Evolutionary conservation across 2,113 vertebrate species (phyloP).

Genomic region (Myrmophylax atrothorax): DNA sequence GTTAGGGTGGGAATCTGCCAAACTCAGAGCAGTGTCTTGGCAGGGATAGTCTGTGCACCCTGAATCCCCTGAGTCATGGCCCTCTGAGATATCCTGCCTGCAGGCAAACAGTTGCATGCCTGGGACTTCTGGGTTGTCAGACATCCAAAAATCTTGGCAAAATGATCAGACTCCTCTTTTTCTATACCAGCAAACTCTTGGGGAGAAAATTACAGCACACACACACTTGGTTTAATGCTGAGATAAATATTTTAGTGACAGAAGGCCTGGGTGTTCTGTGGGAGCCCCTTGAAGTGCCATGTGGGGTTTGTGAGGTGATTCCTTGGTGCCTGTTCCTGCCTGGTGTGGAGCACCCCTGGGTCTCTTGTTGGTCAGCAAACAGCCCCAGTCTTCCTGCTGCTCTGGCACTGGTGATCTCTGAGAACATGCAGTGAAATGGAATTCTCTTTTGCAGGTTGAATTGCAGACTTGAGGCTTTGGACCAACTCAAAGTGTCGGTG

Average conservation of each 20-base stretch:
- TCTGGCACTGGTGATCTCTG: rapidly evolving
- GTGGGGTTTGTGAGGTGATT: neutral
- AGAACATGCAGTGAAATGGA: neutral
- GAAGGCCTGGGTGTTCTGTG: neutral
- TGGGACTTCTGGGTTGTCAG: neutral
- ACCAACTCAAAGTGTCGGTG: neutral
- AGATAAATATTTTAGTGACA: neutral
- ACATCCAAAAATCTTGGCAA: neutral
- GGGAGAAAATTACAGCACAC: neutral
- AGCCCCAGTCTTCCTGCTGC: neutral
- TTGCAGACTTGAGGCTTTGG: neutral
- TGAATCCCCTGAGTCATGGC: neutral
- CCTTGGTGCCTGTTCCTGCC: neutral
- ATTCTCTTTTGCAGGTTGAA: neutral
- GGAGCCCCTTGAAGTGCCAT: neutral
- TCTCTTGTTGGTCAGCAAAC: neutral
- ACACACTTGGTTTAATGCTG: neutral
- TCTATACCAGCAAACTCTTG: neutral
- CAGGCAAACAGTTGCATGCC: neutral
- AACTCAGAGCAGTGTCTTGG: rapidly evolving
- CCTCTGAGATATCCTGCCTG: neutral
- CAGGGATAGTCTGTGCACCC: rapidly evolving
- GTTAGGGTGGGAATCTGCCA: rapidly evolving
- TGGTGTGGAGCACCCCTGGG: neutral
- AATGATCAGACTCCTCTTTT: neutral